Evolutionary conservation across 2,888 invertebrate genomes (phyloP).

Genomic region (Torymus auratus): DNA sequence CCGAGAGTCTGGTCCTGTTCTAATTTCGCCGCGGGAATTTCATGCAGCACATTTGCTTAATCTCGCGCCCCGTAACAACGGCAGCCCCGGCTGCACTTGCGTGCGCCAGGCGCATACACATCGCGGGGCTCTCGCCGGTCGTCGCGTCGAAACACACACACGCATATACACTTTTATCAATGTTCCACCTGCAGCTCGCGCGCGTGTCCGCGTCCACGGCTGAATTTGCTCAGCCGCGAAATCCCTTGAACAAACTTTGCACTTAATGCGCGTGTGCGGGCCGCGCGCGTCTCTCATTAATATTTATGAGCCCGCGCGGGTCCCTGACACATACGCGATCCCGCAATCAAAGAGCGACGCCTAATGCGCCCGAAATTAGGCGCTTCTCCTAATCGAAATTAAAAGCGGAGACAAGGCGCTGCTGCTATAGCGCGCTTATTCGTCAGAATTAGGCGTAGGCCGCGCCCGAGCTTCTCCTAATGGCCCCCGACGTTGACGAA

Average conservation of each 20-base stretch:
- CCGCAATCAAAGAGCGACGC: conserved; percentile 9
- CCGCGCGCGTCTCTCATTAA: conserved; percentile 9
- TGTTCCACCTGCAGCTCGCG: not conserved
- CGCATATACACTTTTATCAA: not conserved
- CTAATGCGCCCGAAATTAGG: conserved; percentile 4
- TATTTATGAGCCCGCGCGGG: conserved; percentile 21
- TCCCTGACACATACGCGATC: not conserved
- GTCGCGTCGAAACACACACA: too few relatives aligned
- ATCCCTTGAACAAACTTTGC: conserved; percentile 33
- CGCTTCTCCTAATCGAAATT: conserved; percentile 35
- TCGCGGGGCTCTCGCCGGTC: not conserved
- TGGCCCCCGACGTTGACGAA: conserved; percentile 35
- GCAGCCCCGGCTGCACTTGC: too few relatives aligned
- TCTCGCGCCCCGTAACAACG: not conserved
- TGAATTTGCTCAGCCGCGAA: not conserved
- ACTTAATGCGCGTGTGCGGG: not conserved
- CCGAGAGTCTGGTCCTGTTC: not conserved
- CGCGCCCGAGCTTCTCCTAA: not conserved
- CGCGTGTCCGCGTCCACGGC: not conserved
- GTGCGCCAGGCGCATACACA: not conserved
- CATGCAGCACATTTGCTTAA: conserved; percentile 10
- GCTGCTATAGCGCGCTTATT: not conserved
- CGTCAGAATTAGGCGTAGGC: conserved; percentile 16
- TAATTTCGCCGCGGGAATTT: not conserved
- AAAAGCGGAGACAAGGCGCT: conserved; percentile 5